Percentiles rank a stretch among this genome's conserved stretches.
Conservation (phyloP, 2,797 vertebrate genomes). For the Nyctibius grandis region DNA sequence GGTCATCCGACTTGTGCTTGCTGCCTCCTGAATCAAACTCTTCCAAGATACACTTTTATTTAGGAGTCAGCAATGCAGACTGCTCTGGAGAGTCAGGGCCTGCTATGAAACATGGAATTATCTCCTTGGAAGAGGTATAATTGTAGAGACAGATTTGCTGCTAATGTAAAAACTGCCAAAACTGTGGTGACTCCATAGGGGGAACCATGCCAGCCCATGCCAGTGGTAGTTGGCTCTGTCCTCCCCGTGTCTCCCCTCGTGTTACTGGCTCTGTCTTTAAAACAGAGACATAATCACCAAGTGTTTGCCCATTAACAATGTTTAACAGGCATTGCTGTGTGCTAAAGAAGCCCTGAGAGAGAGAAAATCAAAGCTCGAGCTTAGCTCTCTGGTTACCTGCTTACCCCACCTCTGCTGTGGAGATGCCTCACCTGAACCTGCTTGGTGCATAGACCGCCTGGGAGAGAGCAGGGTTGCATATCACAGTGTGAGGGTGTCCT, state of each 20-base stretch:
- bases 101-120: background rate
- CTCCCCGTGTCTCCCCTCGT: accelerated
- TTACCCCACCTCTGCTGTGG: background rate
- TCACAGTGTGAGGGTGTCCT: background rate
- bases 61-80: background rate
- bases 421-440: background rate
- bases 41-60: background rate
- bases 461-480: background rate
- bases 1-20: background rate
- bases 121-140: background rate
- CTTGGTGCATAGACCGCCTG: background rate
- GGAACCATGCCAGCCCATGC: background rate
- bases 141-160: background rate
- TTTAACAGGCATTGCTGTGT: background rate
- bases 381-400: background rate
- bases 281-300: background rate
- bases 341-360: background rate
- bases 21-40: background rate
- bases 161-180: background rate
- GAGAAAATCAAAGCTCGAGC: background rate
- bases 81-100: background rate
- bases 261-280: background rate
- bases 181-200: background rate
- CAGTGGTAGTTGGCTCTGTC: accelerated
- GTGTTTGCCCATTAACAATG: background rate